Evolutionary conservation across 2,113 vertebrate genomes (phyloP).

Genomic region (Felis chaus): DNA sequence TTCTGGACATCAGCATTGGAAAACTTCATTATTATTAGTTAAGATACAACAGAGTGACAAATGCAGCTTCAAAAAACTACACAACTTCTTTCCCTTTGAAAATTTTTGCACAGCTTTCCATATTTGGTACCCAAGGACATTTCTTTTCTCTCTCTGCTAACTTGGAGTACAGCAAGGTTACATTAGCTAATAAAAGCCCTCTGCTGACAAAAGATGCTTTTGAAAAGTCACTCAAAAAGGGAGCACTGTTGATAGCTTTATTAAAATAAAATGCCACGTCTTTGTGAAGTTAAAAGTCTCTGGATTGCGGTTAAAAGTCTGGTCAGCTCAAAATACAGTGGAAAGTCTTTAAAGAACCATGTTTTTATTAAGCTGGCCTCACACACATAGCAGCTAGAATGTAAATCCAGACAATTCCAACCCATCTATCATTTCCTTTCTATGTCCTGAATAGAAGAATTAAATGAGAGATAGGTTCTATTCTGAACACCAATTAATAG

Average conservation of each 20-base stretch:
- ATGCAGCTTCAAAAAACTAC: neutral
- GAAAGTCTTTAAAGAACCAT: conserved; percentile 33
- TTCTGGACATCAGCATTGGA: neutral
- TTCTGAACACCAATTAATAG: neutral
- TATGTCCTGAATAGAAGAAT: neutral
- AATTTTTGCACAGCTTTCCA: neutral
- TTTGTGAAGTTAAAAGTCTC: conserved; percentile 52
- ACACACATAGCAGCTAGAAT: neutral
- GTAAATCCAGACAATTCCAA: neutral
- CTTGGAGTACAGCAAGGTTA: conserved; percentile 9
- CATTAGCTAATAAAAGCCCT: conserved; percentile 58
- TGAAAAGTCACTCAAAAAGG: conserved; percentile 58
- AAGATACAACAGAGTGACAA: neutral
- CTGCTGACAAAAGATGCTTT: conserved; percentile 61
- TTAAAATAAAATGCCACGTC: conserved; percentile 65
- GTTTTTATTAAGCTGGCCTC: neutral
- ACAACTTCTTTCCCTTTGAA: neutral
- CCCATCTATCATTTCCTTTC: neutral
- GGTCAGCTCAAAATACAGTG: conserved; percentile 14
- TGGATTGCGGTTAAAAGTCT: conserved; percentile 43
- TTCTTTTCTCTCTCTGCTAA: conserved; percentile 18
- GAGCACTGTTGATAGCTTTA: conserved; percentile 40
- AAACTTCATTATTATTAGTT: neutral
- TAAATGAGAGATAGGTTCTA: neutral
- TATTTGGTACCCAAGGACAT: neutral